Conservation (phyloP, 2,888 invertebrate species). For the Idaea biselata region DNA sequence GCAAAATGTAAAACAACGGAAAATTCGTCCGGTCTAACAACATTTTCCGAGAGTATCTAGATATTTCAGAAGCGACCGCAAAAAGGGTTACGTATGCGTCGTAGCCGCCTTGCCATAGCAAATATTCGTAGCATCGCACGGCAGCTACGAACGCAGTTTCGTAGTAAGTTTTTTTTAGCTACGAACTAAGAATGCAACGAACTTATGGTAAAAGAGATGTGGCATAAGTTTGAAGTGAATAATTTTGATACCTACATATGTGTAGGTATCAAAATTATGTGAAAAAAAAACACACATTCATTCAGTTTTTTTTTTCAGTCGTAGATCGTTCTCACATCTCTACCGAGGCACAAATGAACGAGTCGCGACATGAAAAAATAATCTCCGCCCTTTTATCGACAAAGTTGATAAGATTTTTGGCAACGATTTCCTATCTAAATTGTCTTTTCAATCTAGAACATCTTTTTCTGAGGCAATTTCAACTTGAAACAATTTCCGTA, state of each 20-base stretch:
- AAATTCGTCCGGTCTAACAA: background rate
- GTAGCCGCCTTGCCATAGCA: background rate
- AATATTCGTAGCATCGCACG: background rate
- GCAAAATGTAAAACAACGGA: background rate
- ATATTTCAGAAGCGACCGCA: background rate
- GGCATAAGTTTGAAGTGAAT: too few species aligned
- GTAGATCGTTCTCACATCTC: too few species aligned
- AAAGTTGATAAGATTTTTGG: background rate
- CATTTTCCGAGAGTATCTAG: background rate
- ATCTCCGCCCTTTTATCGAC: background rate
- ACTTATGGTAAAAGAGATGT: too few species aligned
- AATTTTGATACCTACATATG: too few species aligned
- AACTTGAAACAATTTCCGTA: conserved; percentile 1
- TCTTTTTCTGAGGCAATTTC: background rate
- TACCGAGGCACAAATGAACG: too few species aligned
- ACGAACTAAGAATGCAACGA: too few species aligned
- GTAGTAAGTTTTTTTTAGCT: too few species aligned
- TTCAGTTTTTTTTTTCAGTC: too few species aligned
- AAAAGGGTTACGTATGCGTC: background rate
- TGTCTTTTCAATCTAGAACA: background rate
- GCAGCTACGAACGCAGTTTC: background rate
- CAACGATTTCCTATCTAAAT: background rate
- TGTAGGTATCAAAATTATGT: too few species aligned
- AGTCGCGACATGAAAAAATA: background rate
- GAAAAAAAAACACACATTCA: too few species aligned